Base-by-base conservation (phyloP, 1,140 invertebrate species). In the Danaus melanippus region DNA sequence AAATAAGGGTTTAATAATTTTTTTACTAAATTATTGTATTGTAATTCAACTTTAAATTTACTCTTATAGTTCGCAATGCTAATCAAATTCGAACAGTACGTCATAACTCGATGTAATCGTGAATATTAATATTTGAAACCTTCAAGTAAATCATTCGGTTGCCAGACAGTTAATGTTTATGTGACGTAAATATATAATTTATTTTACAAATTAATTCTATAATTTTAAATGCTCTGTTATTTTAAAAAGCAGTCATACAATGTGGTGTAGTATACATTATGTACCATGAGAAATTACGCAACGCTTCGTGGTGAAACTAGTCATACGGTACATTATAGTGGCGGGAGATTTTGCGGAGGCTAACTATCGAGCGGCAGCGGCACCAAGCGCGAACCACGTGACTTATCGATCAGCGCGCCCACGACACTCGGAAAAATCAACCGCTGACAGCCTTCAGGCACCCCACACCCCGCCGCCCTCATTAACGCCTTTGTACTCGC, bases 401-500 rank as follows among this genome's bases (percentile, higher is more conserved):
- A 83, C 77, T 85, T 85, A 85, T 85, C 82, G 82, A 85, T 85
- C 80, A 85, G 78, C 79, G 77, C 74, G 71, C 74, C 74, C 82
- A 79, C 79, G 82, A 84, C 80, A 82, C 82, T 83, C 77, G 79
- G 79, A 85, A 84, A 85, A 85, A 85, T 84, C 79, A 84, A 83
- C 79, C 79, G 81, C 78, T 84, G 81, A 83, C 81, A 85, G 82
- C 79, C 77, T 83, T 80, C 66, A 65, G 62, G 49, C 61, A 32
- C 59, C 53, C 60, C 50, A 46, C 59, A 43, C 67, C 60, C 67
- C 62, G 49, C 64, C 73, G 69, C 74, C 79, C 78, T 84, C 81
- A 83, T 85, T 85, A 85, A 76, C 78, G 79, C 82, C 78, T 84
- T 82, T 84, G 76, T 82, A 69, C 73, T 79, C 73, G 75, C 74